A percentile compares a stretch with the other conserved stretches of the same genome.
Evolutionary conservation across 2,113 vertebrate species (phyloP).

Genomic region (Xiphophorus maculatus): DNA sequence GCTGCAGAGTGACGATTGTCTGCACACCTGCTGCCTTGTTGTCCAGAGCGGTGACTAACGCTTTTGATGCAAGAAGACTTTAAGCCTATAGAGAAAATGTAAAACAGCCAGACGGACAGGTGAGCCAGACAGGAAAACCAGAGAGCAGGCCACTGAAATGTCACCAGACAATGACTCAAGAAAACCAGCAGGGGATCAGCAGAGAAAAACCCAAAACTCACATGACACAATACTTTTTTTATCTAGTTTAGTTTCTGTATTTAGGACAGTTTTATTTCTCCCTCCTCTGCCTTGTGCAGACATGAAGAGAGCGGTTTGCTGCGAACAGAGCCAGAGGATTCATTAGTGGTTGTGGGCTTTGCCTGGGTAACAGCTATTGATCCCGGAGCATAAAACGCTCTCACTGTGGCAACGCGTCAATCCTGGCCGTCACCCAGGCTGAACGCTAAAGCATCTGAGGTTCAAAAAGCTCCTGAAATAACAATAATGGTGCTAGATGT

Average conservation of each 20-base stretch:
- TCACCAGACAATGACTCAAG: constrained; percentile 10
- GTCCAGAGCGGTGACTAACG: constrained; percentile 60
- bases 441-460: constrained; percentile 44
- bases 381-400: constrained; percentile 65
- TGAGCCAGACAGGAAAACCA: constrained; percentile 35
- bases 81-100: constrained; percentile 7
- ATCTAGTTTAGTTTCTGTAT: not conserved
- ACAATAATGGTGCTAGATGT: not conserved
- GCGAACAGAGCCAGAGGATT: constrained; percentile 64
- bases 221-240: not conserved
- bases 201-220: not conserved
- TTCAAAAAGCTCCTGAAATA: constrained; percentile 8
- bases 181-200: not conserved
- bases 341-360: constrained; percentile 80
- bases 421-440: constrained; percentile 53
- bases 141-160: constrained; percentile 23
- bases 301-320: constrained; percentile 6
- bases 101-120: constrained; percentile 24
- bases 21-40: constrained; percentile 21
- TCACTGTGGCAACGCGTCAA: constrained; percentile 57
- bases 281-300: not conserved
- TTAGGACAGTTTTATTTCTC: not conserved
- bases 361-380: constrained; percentile 77
- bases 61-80: constrained; percentile 1
- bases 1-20: not conserved